Conservation (phyloP, 2,113 vertebrate species). For the Daubentonia madagascariensis region DNA sequence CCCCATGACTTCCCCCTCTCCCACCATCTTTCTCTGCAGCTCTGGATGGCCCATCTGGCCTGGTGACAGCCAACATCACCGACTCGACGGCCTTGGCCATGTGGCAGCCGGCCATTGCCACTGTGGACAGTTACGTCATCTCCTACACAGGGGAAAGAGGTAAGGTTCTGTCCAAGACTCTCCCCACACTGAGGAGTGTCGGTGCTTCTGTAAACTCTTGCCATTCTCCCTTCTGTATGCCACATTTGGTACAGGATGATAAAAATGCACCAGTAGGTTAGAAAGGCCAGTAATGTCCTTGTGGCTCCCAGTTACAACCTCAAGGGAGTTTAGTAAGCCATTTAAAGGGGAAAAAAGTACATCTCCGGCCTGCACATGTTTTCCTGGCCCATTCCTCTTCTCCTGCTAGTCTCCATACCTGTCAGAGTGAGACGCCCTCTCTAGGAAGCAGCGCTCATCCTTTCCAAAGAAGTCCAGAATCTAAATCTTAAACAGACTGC, state of each 20-base stretch:
- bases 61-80: conserved; percentile 92
- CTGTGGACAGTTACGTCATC: conserved; percentile 94
- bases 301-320: not conserved
- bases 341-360: not conserved
- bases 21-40: conserved; percentile 80
- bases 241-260: not conserved
- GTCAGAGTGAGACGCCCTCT: fast-evolving
- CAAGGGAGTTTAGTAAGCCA: not conserved
- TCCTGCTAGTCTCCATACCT: not conserved
- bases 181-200: not conserved
- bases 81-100: conserved; percentile 91
- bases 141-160: conserved; percentile 91
- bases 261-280: not conserved
- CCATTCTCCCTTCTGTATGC: fast-evolving
- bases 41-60: conserved; percentile 93
- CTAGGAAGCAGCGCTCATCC: not conserved
- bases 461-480: not conserved
- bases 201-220: not conserved
- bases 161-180: conserved; percentile 71
- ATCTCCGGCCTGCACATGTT: not conserved
- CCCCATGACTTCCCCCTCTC: not conserved
- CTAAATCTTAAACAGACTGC: not conserved
- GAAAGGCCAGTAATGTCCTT: not conserved
- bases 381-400: not conserved
- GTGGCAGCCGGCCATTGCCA: conserved; percentile 96